Evolutionary conservation across 2,797 vertebrate species (phyloP).

Genomic region (Sebastes alutus): DNA sequence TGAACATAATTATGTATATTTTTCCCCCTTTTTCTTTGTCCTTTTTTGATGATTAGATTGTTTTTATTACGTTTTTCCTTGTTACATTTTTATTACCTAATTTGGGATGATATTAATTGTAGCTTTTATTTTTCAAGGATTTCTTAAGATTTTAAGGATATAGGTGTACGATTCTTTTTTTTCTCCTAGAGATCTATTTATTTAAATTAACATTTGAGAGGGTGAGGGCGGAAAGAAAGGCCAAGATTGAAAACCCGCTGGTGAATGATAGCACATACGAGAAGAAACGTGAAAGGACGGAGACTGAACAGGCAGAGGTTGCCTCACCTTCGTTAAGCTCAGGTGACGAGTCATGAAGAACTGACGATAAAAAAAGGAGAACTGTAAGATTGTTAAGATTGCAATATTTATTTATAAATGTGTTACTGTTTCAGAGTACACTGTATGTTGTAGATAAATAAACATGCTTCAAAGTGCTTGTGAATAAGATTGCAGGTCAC

Average conservation of each 20-base stretch:
- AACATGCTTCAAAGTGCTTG: conserved; percentile 83
- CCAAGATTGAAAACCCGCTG: conserved; percentile 15
- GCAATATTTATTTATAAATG: conserved; percentile 85
- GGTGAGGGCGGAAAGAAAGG: conserved; percentile 57
- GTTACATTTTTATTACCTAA: conserved; percentile 17
- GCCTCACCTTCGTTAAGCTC: conserved; percentile 82
- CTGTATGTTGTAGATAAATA: conserved; percentile 88
- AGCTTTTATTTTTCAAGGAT: conserved; percentile 64
- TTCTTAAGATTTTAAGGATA: conserved; percentile 63
- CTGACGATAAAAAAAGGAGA: conserved; percentile 64
- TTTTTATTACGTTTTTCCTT: conserved; percentile 42
- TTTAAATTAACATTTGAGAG: conserved; percentile 75
- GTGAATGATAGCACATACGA: conserved; percentile 67
- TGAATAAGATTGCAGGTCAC: conserved; percentile 77
- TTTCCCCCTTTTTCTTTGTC: conserved; percentile 41
- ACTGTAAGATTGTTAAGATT: conserved; percentile 77
- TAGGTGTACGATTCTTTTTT: conserved; percentile 42
- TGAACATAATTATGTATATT: conserved; percentile 38
- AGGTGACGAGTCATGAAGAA: conserved; percentile 82
- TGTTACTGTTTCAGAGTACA: conserved; percentile 77
- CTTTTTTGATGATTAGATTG: conserved; percentile 63
- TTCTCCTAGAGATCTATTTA: conserved; percentile 71
- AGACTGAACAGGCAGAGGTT: conserved; percentile 42
- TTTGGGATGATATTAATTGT: conserved; percentile 52
- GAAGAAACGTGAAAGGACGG: conserved; percentile 11